Base-by-base conservation (phyloP, 2,113 vertebrate species). In the Raja brachyura region DNA sequence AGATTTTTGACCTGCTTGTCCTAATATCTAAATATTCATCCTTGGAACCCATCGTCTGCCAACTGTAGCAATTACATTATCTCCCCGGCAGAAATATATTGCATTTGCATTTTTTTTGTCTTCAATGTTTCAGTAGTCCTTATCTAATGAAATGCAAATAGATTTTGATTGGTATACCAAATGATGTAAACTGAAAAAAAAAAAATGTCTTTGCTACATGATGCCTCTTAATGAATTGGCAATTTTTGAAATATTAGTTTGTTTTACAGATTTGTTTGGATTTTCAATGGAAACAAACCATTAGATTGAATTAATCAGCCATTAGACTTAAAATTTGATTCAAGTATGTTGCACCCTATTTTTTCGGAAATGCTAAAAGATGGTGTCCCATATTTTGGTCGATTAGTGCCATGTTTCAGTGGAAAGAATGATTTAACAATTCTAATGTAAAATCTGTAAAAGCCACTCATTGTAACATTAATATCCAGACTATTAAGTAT, bases 231-330 rank as follows among this genome's bases (percentile, higher is more conserved):
- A 78, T 78, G 76, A 13, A 78, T 79, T 33, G 77, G 1, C 22
- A 48, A 48, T 39, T 33, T 79, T 79, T 48, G 33, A 79, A 79
- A 79, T 79, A 79, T 79, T 79, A 79, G 33, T 79, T 77, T 77
- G 5, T 13, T 39, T 79, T 79, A 16, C 4, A 16, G 13, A 48
- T 48, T 79, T 16, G 77, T 3, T 79, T 4, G 48, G 31, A 3
- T 79, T 48, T 39, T 79, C 20, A 79, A 79, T 5, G 5, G 7
- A 79, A 79, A 79, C 1, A 18, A 18, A 79, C 4, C 3, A 48
- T 6, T 33, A 18, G 16, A 48, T 79, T 79, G 31, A 16, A 16
- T 39, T 79, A 79, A 48, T 79, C 33, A 20, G 77, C 16, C 31
- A 18, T 39, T 48, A 48, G 31, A 6, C 14, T 39, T 79, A 79